Evolutionary conservation across 2,797 vertebrate species (phyloP), one percentile per base, ranked within the genome.

Genomic region (Strix occidentalis): DNA sequence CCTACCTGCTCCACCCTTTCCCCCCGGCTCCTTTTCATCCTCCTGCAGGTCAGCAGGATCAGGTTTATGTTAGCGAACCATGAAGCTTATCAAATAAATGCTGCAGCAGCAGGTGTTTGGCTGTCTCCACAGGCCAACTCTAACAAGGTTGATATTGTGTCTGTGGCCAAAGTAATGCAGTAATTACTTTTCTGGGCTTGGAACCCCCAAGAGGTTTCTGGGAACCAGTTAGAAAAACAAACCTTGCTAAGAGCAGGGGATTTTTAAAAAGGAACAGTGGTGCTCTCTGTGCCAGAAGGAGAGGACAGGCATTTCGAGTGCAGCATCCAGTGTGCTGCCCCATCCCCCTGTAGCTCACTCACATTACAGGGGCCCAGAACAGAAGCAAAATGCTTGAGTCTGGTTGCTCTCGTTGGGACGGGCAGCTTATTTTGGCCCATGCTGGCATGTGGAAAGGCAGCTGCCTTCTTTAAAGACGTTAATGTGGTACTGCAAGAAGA

Each of bases 61-160:
- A 94, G 95, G 97, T 97, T 97, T 96, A 97, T 84, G 89, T 50
- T 96, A 97, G 95, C 56, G 46, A 93, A 96, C 95, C 94, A 96
- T 97, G 96, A 96, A 97, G 93, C 94, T 98, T 97, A 97, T 97
- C 97, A 97, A 97, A 97, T 93, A 97, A 96, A 97, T 97, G 96
- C 96, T 89, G 94, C 96, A 96, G 94, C 96, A 97, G 90, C 98
- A 97, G 97, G 97, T 98, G 97, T 98, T 96, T 96, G 94, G 95
- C 96, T 90, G 91, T 94, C 94, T 91, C 94, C 69, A 60, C 91
- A 93, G 96, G 95, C 95, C 95, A 96, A 92, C 72, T 81, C 87
- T 97, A 97, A 95, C 95, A 96, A 97, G 93, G 97, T 96, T 97
- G 96, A 94, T 97, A 93, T 97, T 94, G 88, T 92, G 92, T 95